Evolutionary conservation across 2,888 invertebrate genomes (phyloP), one percentile per base, ranked within the genome.

Genomic region (Drosophila demipolita): DNA sequence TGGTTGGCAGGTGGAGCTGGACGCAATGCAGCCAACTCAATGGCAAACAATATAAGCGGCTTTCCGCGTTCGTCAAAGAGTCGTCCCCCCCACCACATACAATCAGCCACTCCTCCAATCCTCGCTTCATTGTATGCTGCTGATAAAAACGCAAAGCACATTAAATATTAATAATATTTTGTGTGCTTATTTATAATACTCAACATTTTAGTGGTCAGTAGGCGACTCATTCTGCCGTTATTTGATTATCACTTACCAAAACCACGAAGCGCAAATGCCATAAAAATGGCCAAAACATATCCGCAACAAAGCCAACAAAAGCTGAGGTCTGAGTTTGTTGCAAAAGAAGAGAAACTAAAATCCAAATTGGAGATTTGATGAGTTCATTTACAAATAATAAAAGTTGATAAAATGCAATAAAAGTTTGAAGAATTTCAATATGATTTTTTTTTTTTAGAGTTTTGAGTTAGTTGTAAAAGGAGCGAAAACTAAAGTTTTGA

Each of bases 131-230:
- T 78, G 76, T 80, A 64, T 60, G 36, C 35, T 17, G 32, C 55
- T 69, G 84, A 84, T 81, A 75, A 79, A 71, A 73, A 75, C 66
- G 66, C 58, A 2, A 83, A 83, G 73, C 70, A 80, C 86, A 85
- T 90, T 85, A 89, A 85, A 90, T 88, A 80, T 90, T 88, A 85
- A 85, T 85, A 87, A 85, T 68, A 85, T 77, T 82, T 76, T 85
- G 82, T 84, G 79, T 79, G 79, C 83, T 87, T 73, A 77, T 75
- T 77, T 77, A 73, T 77, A 63, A 82, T 89, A 89, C 5, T 77
- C 79, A 87, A 82, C 71, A 87, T 64, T 83, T 73, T 67, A 63
- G 71, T 77, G 62, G 58, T 50, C 63, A 58, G 50, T 23, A 20
- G 45, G 45, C 45, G 20, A 15, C 36, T 15, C 45, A 49, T 48